Percentiles rank a stretch among this genome's conserved stretches.
Evolutionary conservation across 1,140 invertebrate species (phyloP).

Genomic region (Drosophila repleta): DNA sequence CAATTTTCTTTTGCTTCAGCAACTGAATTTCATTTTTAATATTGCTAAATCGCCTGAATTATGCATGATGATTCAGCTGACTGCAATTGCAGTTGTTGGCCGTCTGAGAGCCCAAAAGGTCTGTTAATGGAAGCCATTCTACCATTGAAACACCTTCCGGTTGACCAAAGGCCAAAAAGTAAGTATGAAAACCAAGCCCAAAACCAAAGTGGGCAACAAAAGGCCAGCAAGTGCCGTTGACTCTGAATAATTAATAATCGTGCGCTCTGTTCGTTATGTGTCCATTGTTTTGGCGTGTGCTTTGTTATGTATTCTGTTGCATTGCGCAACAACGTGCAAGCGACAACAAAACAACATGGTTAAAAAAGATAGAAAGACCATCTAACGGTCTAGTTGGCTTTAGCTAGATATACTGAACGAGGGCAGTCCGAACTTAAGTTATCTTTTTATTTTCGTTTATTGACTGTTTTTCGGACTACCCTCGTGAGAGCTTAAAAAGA

Average conservation of each 20-base stretch:
- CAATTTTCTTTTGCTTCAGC: not conserved
- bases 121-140: constrained; percentile 52
- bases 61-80: constrained; percentile 15
- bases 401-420: constrained; percentile 5
- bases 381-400: constrained; percentile 33
- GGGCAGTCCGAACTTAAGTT: too few relatives aligned
- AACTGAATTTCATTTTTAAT: not conserved
- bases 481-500: not conserved
- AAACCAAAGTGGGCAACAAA: constrained; percentile 34
- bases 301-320: constrained; percentile 77
- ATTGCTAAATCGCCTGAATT: too few relatives aligned
- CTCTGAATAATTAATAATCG: constrained; percentile 76
- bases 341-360: constrained; percentile 35
- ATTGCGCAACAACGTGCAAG: constrained; percentile 59
- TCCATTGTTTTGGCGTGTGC: constrained; percentile 65
- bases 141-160: constrained; percentile 61
- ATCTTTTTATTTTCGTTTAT: too few relatives aligned
- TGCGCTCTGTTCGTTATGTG: constrained; percentile 60
- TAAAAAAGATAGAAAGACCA: constrained; percentile 36
- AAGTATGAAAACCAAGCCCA: not conserved
- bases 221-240: constrained; percentile 63
- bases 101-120: constrained; percentile 1
- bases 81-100: constrained; percentile 18
- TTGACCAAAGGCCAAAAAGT: constrained; percentile 39
- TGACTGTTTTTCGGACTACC: too few relatives aligned